Conservation (phyloP, 1,140 invertebrate genomes). For the Panulirus ornatus region DNA sequence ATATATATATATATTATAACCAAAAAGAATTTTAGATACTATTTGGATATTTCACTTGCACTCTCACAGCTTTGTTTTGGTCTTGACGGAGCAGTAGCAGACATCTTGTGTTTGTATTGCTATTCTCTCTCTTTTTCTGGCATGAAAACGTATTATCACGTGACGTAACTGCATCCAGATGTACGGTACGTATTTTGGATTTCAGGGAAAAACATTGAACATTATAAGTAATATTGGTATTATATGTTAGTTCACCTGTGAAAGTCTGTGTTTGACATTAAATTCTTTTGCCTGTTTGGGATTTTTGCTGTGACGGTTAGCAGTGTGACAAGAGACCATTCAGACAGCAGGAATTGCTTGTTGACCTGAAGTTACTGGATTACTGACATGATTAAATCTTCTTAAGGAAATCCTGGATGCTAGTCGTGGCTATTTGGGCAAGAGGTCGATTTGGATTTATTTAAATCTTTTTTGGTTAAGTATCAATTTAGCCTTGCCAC, state of each 20-base stretch:
- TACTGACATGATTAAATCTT: too few species aligned
- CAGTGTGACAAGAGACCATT: neutral
- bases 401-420: too few species aligned
- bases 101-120: conserved; percentile 8
- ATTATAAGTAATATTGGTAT: neutral
- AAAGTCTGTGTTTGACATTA: neutral
- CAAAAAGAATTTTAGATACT: too few species aligned
- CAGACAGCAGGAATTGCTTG: neutral
- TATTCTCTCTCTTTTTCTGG: conserved; percentile 14
- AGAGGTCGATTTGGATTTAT: too few species aligned
- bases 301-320: neutral
- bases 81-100: conserved; percentile 23
- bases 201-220: neutral
- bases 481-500: too few species aligned
- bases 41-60: neutral
- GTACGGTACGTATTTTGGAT: conserved; percentile 4
- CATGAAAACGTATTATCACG: conserved; percentile 20
- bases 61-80: conserved; percentile 33
- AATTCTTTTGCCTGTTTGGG: neutral
- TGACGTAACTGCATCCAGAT: conserved; percentile 32
- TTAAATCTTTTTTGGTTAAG: too few species aligned
- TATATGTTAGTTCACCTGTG: neutral
- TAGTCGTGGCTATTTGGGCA: too few species aligned
- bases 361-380: neutral
- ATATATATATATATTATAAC: too few species aligned